Base-by-base conservation (phyloP, 2,888 invertebrate genomes). In the Eutolmus rufibarbis region DNA sequence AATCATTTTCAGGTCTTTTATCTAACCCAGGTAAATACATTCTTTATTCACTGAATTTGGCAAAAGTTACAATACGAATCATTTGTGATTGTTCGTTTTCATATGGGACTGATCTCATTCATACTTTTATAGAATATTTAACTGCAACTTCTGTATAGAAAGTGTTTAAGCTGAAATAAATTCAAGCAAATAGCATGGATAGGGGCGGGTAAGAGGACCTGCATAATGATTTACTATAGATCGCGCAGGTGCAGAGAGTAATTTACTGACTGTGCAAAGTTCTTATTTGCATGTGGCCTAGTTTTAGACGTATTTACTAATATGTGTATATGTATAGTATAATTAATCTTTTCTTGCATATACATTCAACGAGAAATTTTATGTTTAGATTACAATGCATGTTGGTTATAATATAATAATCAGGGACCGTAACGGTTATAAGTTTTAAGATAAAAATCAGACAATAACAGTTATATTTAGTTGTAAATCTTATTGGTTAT, bases 11-110 rank as follows among this genome's bases (percentile, higher is more conserved):
- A 76, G 76, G 37, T 28, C 76, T 76, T 16, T 76, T 76, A 28
- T n/a, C 76, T 76, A 76, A 76, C 19, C 40, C 76, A 76, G 76
- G 76, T 76, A 76, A 76, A 76, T 76, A 23, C n/a, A 12, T 57
- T 28, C 0, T 66, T 66, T 66, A 23, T 66, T 9, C 8, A 56
- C 19, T 23, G 4, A 23, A 66, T 66, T 57, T 28, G 66, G 66
- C 8, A 28, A 66, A 19, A 66, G 14, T 28, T 23, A 9, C 9
- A 12, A 66, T 23, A 66, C 51, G 23, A 66, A 4, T 19, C 66
- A 28, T 66, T 23, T 66, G 66, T 66, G 28, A 66, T 66, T 66
- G 66, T 56, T n/a, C 40, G 40, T 66, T 66, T 23, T 66, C 23
- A 66, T 23, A 9, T 66, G 66, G 19, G 66, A 9, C 8, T 19